Conservation (phyloP, 1,140 invertebrate species). For the Drosophila littoralis region DNA sequence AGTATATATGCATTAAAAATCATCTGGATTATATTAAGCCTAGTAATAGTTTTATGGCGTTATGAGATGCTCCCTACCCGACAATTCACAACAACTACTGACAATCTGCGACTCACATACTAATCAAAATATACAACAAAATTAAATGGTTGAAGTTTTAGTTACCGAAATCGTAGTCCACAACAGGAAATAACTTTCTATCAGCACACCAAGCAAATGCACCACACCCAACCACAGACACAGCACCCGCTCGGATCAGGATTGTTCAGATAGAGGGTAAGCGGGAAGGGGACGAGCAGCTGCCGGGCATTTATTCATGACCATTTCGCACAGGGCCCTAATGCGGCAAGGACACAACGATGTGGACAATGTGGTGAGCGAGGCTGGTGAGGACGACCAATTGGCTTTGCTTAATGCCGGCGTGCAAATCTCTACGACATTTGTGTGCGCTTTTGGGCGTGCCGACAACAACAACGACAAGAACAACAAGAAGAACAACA, state of each 20-base stretch:
- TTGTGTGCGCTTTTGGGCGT: conserved; percentile 48
- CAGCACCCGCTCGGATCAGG: conserved; percentile 16
- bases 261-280: conserved; percentile 5
- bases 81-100: conserved; percentile 19
- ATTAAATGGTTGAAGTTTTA: conserved; percentile 34
- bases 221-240: conserved; percentile 28
- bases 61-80: background rate
- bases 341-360: conserved; percentile 54
- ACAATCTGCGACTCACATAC: background rate
- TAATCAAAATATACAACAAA: conserved; percentile 7
- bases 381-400: conserved; percentile 51
- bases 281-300: conserved; percentile 23
- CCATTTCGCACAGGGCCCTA: conserved; percentile 60
- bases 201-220: conserved; percentile 10
- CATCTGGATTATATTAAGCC: too few relatives aligned
- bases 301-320: conserved; percentile 74
- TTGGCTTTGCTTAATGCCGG: conserved; percentile 78
- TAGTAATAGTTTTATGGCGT: too few relatives aligned
- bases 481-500: conserved; percentile 27
- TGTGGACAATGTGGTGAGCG: conserved; percentile 7
- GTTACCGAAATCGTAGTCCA: conserved; percentile 59
- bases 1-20: background rate
- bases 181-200: conserved; percentile 51
- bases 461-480: conserved; percentile 43
- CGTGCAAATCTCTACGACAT: conserved; percentile 75